Percentiles rank a stretch among this genome's conserved stretches.
phyloP scores from a whole-genome alignment of 1,140 invertebrate species.

The Bilobella aurantiaca region DNA sequence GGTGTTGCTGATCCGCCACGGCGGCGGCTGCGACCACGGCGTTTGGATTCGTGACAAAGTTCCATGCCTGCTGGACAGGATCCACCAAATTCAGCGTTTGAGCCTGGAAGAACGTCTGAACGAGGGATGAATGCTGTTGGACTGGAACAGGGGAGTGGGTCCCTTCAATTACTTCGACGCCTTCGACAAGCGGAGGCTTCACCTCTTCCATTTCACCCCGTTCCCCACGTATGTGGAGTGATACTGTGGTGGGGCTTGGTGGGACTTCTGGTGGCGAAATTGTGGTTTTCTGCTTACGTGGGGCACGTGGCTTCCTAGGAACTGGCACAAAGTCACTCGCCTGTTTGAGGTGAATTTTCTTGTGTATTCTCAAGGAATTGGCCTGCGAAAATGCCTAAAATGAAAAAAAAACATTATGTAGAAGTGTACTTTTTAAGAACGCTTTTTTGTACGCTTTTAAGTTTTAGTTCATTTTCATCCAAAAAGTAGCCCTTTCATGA shows the following conservation, averaged over 20 bases:
- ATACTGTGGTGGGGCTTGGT: background rate
- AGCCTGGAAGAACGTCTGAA: background rate
- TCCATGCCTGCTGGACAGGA: background rate
- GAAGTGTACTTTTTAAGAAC: too few species aligned
- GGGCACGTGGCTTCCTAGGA: background rate
- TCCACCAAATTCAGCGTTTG: background rate
- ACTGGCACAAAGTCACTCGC: background rate
- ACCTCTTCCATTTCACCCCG: background rate
- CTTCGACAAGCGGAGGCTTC: background rate
- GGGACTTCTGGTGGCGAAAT: background rate
- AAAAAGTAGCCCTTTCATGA: too few species aligned
- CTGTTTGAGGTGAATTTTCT: conserved; percentile 7
- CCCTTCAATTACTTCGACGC: background rate
- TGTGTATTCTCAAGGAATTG: conserved; percentile 1
- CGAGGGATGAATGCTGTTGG: background rate
- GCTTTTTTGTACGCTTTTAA: too few species aligned
- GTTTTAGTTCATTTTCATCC: too few species aligned
- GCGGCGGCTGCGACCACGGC: background rate
- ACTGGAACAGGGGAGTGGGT: background rate
- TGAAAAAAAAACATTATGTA: background rate
- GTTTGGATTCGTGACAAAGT: background rate
- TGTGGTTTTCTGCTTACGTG: background rate
- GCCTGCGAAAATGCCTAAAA: conserved; percentile 8
- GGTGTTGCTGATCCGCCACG: background rate
- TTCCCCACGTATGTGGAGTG: background rate